phyloP scores from a whole-genome alignment of 1,140 invertebrate species.

The Heliothis subflexa region DNA sequence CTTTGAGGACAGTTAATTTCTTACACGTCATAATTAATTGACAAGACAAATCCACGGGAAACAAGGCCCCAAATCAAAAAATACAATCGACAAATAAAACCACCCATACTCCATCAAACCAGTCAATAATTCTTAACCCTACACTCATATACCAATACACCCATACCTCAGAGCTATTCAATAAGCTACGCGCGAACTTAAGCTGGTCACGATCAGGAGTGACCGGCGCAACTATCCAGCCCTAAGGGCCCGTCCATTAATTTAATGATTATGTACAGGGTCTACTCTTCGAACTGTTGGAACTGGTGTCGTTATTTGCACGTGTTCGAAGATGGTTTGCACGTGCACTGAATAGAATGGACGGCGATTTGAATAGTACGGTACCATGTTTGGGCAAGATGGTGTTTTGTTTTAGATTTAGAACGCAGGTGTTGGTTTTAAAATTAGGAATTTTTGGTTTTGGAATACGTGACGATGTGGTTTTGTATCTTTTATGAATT shows the following conservation, averaged over 20 bases:
- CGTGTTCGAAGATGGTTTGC: slow-evolving; percentile 60
- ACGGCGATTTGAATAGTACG: slow-evolving; percentile 44
- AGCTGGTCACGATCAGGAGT: slow-evolving; percentile 55
- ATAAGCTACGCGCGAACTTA: slow-evolving; percentile 42
- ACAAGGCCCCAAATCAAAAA: too few species aligned
- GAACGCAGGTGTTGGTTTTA: background rate
- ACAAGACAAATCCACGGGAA: too few species aligned
- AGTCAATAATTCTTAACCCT: background rate
- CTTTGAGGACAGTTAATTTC: too few species aligned
- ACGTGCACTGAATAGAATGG: slow-evolving; percentile 53
- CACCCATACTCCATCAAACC: background rate
- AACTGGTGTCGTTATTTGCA: slow-evolving; percentile 80
- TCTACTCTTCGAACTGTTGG: slow-evolving; percentile 66
- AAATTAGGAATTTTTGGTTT: too few species aligned
- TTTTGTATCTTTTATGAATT: too few species aligned
- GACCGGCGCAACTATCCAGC: slow-evolving; percentile 51
- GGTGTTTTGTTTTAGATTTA: background rate
- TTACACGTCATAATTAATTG: too few species aligned
- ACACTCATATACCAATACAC: background rate
- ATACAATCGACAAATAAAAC: background rate
- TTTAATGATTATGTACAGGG: slow-evolving; percentile 76
- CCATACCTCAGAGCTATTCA: slow-evolving; percentile 26
- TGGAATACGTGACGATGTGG: too few species aligned
- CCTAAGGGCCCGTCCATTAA: slow-evolving; percentile 63
- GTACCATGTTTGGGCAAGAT: background rate